Base-by-base conservation (phyloP, 2,797 vertebrate species). In the Epinephelus malabaricus region DNA sequence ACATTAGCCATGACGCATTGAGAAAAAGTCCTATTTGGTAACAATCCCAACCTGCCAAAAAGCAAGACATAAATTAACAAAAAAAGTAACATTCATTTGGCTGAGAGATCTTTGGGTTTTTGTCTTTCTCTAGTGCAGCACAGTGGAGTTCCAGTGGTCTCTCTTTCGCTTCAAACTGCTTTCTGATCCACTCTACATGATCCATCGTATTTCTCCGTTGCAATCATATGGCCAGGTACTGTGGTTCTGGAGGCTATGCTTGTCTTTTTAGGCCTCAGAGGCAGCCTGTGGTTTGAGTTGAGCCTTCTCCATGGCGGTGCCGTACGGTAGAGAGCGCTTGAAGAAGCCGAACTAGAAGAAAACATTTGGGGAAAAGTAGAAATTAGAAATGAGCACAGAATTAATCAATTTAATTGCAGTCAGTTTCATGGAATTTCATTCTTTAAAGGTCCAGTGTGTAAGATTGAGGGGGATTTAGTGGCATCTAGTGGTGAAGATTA, bases 251-350 rank as follows among this genome's bases (percentile, higher is more conserved):
- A 50, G 18, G 45, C 47, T 69, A 72, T 17, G 63, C 15, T 18
- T 18, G 60, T 50, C 75, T 0, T 43, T 55, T 93, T 95, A 98
- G 86, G 97, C 97, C 91, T 98, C 97, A 0, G 97, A 97, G 45
- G 97, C 94, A 77, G 97, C 97, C 92, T 97, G 97, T 63, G 97
- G 97, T 92, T 98, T 98, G 76, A 98, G 96, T 67, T 98, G 95
- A 21, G 97, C 97, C 91, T 98, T 98, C 92, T 98, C 97, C 97
- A 98, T 98, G 78, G 97, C 97, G 0, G 97, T 97, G 92, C 97
- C 97, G 0, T 98, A 97, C 0, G 96, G 97, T 78, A 97, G 90
- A 8, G 97, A 95, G 79, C 97, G 95, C 89, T 98, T 98, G 89
- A 98, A 98, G 94, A 98, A 98, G 83, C 97, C 97, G 2, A 98